phyloP scores from a whole-genome alignment of 2,797 vertebrate species.

The Australoheros facetus region DNA sequence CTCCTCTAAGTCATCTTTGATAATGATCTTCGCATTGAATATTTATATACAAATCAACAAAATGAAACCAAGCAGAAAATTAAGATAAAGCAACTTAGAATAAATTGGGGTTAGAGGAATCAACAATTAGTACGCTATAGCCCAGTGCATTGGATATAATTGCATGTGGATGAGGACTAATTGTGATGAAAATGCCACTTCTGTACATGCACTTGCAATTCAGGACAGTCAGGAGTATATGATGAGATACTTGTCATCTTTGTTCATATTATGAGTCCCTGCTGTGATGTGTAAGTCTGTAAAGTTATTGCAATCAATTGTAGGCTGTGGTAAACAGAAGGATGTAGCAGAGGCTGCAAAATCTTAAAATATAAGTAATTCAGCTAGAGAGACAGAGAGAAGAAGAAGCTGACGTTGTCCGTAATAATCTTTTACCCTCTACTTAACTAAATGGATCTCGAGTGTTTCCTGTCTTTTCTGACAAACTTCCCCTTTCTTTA shows the following conservation, averaged over 20 bases:
- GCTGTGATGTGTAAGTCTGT: conserved; percentile 16
- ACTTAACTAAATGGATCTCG: not conserved
- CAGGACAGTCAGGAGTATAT: conserved; percentile 46
- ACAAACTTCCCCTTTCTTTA: not conserved
- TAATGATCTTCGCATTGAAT: conserved; percentile 91
- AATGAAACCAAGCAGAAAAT: conserved; percentile 99
- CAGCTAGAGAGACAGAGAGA: not conserved
- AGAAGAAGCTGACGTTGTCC: not conserved
- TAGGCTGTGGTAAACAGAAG: not conserved
- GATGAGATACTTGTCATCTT: conserved; percentile 64
- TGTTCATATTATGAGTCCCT: conserved; percentile 2
- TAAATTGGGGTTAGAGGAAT: conserved; percentile 98
- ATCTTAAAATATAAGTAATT: not conserved
- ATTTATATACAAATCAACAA: conserved; percentile 98
- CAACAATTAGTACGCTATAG: conserved; percentile 98
- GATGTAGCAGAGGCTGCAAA: not conserved
- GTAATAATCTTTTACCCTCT: not conserved
- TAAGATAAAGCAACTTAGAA: conserved; percentile 97
- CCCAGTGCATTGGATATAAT: conserved; percentile 95
- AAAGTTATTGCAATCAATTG: conserved; percentile 15
- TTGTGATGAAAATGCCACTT: conserved; percentile 68
- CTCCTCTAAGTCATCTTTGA: conserved; percentile 89
- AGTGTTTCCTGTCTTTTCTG: not conserved
- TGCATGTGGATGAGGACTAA: conserved; percentile 88
- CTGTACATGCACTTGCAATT: conserved; percentile 6